phyloP scores from a whole-genome alignment of 23 tunicate species.

The Pegea sp. region DNA sequence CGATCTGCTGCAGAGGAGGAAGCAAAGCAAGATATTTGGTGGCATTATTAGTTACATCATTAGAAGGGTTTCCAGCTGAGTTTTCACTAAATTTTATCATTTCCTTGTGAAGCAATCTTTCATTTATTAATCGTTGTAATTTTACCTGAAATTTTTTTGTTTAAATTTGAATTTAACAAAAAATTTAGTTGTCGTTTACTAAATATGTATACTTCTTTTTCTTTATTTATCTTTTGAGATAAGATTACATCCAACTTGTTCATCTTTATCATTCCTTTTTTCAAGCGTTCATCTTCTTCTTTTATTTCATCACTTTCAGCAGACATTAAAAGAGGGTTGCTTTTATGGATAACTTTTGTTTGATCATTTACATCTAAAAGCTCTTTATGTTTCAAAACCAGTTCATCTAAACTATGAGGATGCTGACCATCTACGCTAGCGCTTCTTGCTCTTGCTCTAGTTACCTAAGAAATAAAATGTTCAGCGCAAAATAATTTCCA shows the following conservation, averaged over 20 bases:
- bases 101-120: conserved; percentile 23
- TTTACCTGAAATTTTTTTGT: conserved; percentile 8
- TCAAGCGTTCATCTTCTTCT: conserved; percentile 11
- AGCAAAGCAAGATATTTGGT: conserved; percentile 42
- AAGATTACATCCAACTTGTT: conserved; percentile 43
- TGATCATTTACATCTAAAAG: too few species aligned
- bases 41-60: conserved; percentile 20
- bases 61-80: conserved; percentile 5
- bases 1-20: conserved; percentile 45
- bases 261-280: conserved; percentile 38
- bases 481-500: too few species aligned
- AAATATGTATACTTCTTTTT: conserved; percentile 34
- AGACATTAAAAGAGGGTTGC: too few species aligned
- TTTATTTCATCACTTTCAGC: not conserved
- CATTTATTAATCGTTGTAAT: conserved; percentile 29
- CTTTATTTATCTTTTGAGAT: conserved; percentile 15
- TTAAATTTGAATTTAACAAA: too few species aligned
- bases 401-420: too few species aligned
- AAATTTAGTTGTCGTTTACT: not conserved
- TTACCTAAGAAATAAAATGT: too few species aligned
- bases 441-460: too few species aligned
- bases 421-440: too few species aligned
- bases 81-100: conserved; percentile 4
- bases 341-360: too few species aligned
- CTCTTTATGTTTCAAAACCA: too few species aligned